These are phyloP conservation scores for Sebastes diaconus DNA, from an alignment of 2,797 vertebrate species.

Conservation along the genomic window DNA sequence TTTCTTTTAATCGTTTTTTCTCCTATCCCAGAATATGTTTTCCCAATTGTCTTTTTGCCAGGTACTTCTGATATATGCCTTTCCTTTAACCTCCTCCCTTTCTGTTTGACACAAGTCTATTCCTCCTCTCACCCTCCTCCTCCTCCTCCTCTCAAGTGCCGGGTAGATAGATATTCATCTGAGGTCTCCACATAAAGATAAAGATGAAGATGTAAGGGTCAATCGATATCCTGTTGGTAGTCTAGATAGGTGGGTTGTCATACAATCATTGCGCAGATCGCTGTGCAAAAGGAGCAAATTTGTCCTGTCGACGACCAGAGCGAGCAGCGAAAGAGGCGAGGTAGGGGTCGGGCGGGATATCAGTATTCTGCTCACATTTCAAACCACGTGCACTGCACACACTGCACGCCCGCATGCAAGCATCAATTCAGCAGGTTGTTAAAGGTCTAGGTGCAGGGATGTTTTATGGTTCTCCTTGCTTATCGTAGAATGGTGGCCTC, in stretches of 20 bases:
- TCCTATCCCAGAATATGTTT: neutral
- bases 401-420: neutral
- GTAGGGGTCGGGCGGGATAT: neutral
- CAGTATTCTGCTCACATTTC: constrained; percentile 34
- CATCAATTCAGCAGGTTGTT: neutral
- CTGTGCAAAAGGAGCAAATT: constrained; percentile 48
- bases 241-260: constrained; percentile 61
- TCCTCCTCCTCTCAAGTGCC: neutral
- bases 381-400: neutral
- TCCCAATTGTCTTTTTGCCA: neutral
- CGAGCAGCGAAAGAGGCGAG: neutral
- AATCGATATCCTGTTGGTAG: constrained; percentile 71
- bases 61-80: neutral
- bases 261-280: constrained; percentile 62
- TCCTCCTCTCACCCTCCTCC: neutral
- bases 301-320: constrained; percentile 30
- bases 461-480: neutral
- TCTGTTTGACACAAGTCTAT: neutral
- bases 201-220: constrained; percentile 53
- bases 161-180: constrained; percentile 29
- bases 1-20: neutral
- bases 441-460: neutral
- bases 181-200: constrained; percentile 50
- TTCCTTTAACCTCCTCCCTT: neutral
- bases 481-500: neutral